These are phyloP conservation scores for Pseudomugil gertrudae DNA, from an alignment of 2,797 vertebrate genomes.

Conservation along the genomic window DNA sequence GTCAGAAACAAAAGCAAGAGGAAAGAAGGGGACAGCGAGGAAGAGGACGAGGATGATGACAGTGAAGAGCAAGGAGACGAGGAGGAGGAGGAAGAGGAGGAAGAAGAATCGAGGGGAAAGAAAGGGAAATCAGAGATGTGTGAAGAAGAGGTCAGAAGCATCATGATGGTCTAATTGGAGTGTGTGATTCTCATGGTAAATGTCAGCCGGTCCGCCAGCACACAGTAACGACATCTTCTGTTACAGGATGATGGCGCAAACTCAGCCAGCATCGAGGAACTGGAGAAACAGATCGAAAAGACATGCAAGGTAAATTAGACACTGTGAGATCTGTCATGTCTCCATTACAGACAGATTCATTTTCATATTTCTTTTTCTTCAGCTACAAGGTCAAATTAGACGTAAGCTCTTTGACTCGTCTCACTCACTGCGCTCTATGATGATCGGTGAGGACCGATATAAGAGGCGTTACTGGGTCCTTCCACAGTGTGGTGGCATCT, in stretches of 20 bases:
- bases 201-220: slow-evolving; percentile 18
- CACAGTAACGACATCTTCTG: slow-evolving; percentile 40
- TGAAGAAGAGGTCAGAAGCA: slow-evolving; percentile 88
- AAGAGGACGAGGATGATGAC: slow-evolving; percentile 91
- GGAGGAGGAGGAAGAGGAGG: slow-evolving; percentile 90
- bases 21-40: slow-evolving; percentile 89
- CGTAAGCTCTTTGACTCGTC: slow-evolving; percentile 93
- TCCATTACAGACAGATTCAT: background rate
- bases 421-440: slow-evolving; percentile 89
- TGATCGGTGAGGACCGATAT: slow-evolving; percentile 95
- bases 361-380: slow-evolving; percentile 37
- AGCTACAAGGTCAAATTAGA: slow-evolving; percentile 94
- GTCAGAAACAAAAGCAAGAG: slow-evolving; percentile 86
- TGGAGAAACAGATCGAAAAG: slow-evolving; percentile 95
- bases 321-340: background rate
- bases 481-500: slow-evolving; percentile 91
- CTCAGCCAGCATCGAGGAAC: slow-evolving; percentile 89
- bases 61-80: slow-evolving; percentile 92
- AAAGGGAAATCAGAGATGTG: slow-evolving; percentile 88
- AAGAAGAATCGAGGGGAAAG: slow-evolving; percentile 87
- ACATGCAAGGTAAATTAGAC: slow-evolving; percentile 86
- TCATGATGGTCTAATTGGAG: background rate
- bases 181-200: slow-evolving; percentile 32
- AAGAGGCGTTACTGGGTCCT: slow-evolving; percentile 95
- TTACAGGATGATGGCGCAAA: slow-evolving; percentile 90